These are phyloP conservation scores for Syngnathus scovelli DNA, from an alignment of 2,113 vertebrate genomes.

Conservation along the genomic window DNA sequence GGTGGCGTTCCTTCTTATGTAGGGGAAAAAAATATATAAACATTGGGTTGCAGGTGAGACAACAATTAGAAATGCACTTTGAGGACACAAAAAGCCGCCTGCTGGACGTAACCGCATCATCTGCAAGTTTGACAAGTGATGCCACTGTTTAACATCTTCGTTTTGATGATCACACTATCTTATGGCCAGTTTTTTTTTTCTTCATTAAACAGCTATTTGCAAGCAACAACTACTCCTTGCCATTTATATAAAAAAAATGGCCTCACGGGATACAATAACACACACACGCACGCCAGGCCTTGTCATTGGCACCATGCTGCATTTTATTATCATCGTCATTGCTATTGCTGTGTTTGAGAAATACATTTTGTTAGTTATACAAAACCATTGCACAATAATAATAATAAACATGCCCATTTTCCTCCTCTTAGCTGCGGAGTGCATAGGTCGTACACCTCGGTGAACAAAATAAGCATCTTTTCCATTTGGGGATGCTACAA, in stretches of 20 bases:
- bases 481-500: neutral
- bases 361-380: slow-evolving; percentile 56
- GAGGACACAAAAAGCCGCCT: slow-evolving; percentile 30
- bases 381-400: slow-evolving; percentile 51
- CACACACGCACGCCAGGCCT: neutral
- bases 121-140: neutral
- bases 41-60: slow-evolving; percentile 24
- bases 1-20: neutral
- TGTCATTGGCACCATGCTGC: slow-evolving; percentile 77
- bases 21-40: neutral
- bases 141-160: neutral
- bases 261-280: neutral
- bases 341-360: slow-evolving; percentile 63
- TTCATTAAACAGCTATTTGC: neutral
- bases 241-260: too few species aligned
- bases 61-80: slow-evolving; percentile 19
- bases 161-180: neutral
- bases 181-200: neutral
- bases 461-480: neutral
- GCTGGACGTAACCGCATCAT: neutral
- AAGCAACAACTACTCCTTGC: neutral
- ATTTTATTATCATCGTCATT: slow-evolving; percentile 66
- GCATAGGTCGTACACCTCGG: slow-evolving; percentile 68
- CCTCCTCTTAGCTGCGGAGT: slow-evolving; percentile 62
- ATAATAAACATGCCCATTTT: slow-evolving; percentile 61